A percentile compares a stretch with the other conserved stretches of the same genome.
Evolutionary conservation across 2,797 vertebrate genomes (phyloP).

Genomic region (Taenioides sp.): DNA sequence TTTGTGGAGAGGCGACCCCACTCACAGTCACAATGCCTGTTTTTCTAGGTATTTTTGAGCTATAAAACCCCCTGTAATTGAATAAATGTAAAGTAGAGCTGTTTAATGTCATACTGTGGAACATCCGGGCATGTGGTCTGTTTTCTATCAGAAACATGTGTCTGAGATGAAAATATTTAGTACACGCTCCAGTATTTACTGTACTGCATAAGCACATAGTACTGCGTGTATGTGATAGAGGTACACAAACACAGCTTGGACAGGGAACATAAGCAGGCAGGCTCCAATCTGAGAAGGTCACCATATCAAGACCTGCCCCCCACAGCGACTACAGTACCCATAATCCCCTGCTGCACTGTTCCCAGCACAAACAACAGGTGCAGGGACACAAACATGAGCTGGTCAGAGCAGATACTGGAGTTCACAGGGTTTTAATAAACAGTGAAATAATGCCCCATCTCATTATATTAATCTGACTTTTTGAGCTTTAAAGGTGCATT

Average conservation of each 20-base stretch:
- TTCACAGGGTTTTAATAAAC: too few relatives aligned
- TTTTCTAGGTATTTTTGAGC: too few relatives aligned
- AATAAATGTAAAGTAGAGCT: too few relatives aligned
- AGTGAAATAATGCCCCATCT: too few relatives aligned
- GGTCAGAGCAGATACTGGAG: background rate
- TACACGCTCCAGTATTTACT: background rate
- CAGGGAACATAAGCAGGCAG: constrained; percentile 34
- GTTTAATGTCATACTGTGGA: too few relatives aligned
- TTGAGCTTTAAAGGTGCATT: too few relatives aligned
- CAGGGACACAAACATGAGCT: constrained; percentile 19
- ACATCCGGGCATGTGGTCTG: too few relatives aligned
- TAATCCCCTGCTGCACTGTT: constrained; percentile 29
- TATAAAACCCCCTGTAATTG: too few relatives aligned
- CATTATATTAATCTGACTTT: too few relatives aligned
- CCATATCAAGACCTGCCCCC: constrained; percentile 51
- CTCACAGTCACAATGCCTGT: too few relatives aligned
- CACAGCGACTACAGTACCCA: constrained; percentile 29
- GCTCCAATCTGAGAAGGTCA: constrained; percentile 45
- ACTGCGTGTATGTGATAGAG: background rate
- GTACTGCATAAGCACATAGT: background rate
- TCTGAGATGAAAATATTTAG: background rate
- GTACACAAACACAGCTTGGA: constrained; percentile 26
- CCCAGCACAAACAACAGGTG: constrained; percentile 61
- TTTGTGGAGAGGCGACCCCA: too few relatives aligned
- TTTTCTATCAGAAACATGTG: too few relatives aligned